Percentiles rank a stretch among this genome's conserved stretches.
phyloP scores from a whole-genome alignment of 2,888 invertebrate genomes.

The Ecliptopera silaceata region DNA sequence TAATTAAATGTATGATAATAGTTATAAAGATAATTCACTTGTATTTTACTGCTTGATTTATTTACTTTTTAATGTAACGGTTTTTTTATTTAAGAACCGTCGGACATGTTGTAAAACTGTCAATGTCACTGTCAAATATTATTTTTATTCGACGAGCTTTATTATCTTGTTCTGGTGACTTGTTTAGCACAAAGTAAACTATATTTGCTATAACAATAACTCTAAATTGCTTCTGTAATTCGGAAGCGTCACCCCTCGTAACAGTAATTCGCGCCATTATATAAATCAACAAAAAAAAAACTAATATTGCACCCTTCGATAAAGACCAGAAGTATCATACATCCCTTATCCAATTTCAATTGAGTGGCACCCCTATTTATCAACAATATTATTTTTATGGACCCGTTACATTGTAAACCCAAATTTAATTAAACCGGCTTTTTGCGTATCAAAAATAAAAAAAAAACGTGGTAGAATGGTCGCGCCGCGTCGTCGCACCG shows the following conservation, averaged over 20 bases:
- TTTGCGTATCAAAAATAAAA: slow-evolving; percentile 48
- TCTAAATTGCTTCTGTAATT: slow-evolving; percentile 26
- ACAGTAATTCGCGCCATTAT: slow-evolving; percentile 66
- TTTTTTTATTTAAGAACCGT: not conserved
- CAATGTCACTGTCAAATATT: slow-evolving; percentile 14
- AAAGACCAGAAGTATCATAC: slow-evolving; percentile 48
- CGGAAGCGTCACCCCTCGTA: slow-evolving; percentile 41
- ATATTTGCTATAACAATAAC: slow-evolving; percentile 23
- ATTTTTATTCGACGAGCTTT: slow-evolving; percentile 10
- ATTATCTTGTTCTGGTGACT: slow-evolving; percentile 16
- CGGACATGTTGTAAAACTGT: slow-evolving; percentile 8
- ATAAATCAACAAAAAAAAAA: slow-evolving; percentile 68
- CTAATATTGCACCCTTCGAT: slow-evolving; percentile 53
- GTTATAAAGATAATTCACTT: slow-evolving; percentile 57
- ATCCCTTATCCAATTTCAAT: slow-evolving; percentile 50
- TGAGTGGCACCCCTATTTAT: slow-evolving; percentile 53
- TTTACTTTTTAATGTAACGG: slow-evolving; percentile 15
- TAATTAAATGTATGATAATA: slow-evolving; percentile 69
- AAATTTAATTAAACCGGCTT: slow-evolving; percentile 78
- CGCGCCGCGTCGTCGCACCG: slow-evolving; percentile 25
- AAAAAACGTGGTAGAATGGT: slow-evolving; percentile 25
- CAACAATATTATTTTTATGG: slow-evolving; percentile 78
- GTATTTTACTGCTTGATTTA: slow-evolving; percentile 40
- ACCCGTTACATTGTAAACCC: slow-evolving; percentile 56
- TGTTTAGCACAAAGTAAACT: slow-evolving; percentile 16